These are phyloP conservation scores for Xylophagus ater DNA, from an alignment of 2,888 invertebrate species.

Conservation along the genomic window DNA sequence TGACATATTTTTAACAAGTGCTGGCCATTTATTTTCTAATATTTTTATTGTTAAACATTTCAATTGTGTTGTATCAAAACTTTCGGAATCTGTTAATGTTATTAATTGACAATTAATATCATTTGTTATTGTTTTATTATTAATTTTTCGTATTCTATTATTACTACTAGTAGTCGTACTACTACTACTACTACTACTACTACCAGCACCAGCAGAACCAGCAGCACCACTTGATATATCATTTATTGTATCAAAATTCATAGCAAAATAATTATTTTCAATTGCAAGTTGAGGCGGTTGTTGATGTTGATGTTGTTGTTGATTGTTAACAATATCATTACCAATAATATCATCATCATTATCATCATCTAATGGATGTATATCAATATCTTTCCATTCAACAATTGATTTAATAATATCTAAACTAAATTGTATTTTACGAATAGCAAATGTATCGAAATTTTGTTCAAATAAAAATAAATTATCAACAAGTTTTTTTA, in stretches of 20 bases:
- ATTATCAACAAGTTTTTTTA: conserved; percentile 65
- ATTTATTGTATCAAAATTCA: conserved; percentile 31
- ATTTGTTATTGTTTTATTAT: not conserved
- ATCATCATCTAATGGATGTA: conserved; percentile 65
- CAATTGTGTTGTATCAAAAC: conserved; percentile 73
- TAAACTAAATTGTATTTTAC: conserved; percentile 71
- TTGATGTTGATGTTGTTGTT: not conserved
- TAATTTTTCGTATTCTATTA: conserved; percentile 7
- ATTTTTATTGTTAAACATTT: conserved; percentile 79
- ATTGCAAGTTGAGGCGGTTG: conserved; percentile 24
- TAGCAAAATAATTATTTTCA: conserved; percentile 37
- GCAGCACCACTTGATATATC: conserved; percentile 17
- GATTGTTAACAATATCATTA: conserved; percentile 4
- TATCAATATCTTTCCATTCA: conserved; percentile 75
- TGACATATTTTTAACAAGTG: conserved; percentile 59
- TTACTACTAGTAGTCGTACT: conserved; percentile 16
- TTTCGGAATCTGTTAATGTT: conserved; percentile 62
- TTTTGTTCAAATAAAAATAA: conserved; percentile 54
- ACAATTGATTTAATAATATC: conserved; percentile 78
- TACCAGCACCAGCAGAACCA: conserved; percentile 12
- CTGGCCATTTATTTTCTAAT: conserved; percentile 74
- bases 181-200: conserved; percentile 7
- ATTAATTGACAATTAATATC: conserved; percentile 31
- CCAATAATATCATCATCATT: conserved; percentile 10
- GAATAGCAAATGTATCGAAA: conserved; percentile 50